A percentile compares a stretch with the other conserved stretches of the same genome.
phyloP scores from a whole-genome alignment of 1,140 invertebrate genomes.

The Apis florea region DNA sequence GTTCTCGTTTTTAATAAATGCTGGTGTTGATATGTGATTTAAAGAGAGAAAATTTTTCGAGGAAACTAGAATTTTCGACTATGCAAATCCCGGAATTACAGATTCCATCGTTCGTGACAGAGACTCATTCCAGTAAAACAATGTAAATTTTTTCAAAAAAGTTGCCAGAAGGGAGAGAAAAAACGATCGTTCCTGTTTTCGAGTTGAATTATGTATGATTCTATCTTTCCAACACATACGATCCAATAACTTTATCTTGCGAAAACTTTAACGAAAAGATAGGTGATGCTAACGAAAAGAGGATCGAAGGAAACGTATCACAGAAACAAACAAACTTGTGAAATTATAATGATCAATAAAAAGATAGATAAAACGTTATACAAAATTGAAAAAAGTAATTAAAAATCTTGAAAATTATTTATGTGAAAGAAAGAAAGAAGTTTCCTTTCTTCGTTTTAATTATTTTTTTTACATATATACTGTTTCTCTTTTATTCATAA shows the following conservation, averaged over 20 bases:
- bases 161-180: neutral
- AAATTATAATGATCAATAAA: neutral
- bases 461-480: no score
- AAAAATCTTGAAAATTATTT: neutral
- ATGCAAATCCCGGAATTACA: constrained; percentile 12
- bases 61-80: neutral
- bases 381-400: neutral
- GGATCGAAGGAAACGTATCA: neutral
- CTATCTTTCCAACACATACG: neutral
- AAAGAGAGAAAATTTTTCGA: neutral
- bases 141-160: constrained; percentile 47
- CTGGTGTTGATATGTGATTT: neutral
- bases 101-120: neutral
- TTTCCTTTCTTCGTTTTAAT: no score
- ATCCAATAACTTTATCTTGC: neutral
- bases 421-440: neutral
- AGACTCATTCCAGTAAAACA: constrained; percentile 6
- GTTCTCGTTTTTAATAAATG: neutral
- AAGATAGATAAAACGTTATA: neutral
- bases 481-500: no score
- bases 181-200: constrained; percentile 30
- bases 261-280: neutral
- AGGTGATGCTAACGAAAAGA: neutral
- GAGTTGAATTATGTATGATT: constrained; percentile 54
- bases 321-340: neutral